Base-by-base conservation (phyloP, 2,113 vertebrate genomes). In the Hiodon tergisus region DNA sequence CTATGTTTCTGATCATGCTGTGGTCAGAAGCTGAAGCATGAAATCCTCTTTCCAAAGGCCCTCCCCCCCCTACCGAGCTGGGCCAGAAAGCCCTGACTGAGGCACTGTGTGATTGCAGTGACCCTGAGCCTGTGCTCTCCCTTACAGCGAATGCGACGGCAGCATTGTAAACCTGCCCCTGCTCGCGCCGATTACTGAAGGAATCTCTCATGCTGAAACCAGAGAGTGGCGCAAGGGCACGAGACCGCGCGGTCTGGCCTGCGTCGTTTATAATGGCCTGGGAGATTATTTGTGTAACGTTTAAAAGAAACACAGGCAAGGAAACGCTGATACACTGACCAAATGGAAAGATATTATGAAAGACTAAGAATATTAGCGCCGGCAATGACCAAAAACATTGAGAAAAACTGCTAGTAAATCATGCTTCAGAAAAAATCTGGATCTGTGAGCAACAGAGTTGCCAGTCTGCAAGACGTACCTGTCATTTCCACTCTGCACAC, bases 101-200 rank as follows among this genome's bases (percentile, higher is more conserved):
- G 79, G 79, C 83, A 84, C 87, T 91, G 88, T 90, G 85, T 71
- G 73, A 84, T 85, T 77, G 80, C 84, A 79, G 17, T 89, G 87
- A 91, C 87, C 88, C 82, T 59, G 79, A 87, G 86, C 87, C 84
- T 80, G 63, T 87, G 87, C 85, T 83, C 81, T 82, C 13, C 66
- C 66, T 67, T 31, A 58, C 4, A 66, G 47, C 11, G 4, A 14
- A n/a, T 16, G n/a, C 69, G 4, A n/a, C 51, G 5, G 31, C 70
- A 17, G 6, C 70, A 31, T 31, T 31, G 31, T 31, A 71, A 6
- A n/a, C 52, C n/a, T 51, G 3, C 51, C 13, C 16, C 14, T 67
- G 76, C 55, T 72, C 80, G 70, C 80, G 59, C 48, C 78, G 80
- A 66, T 67, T 72, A 74, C 85, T 3, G 9, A 14, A 59, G 58